Conservation (phyloP, 30 jellyfish, hydroid and myxozoan species). For the Aurelia aurita complex sp. Pacific region DNA sequence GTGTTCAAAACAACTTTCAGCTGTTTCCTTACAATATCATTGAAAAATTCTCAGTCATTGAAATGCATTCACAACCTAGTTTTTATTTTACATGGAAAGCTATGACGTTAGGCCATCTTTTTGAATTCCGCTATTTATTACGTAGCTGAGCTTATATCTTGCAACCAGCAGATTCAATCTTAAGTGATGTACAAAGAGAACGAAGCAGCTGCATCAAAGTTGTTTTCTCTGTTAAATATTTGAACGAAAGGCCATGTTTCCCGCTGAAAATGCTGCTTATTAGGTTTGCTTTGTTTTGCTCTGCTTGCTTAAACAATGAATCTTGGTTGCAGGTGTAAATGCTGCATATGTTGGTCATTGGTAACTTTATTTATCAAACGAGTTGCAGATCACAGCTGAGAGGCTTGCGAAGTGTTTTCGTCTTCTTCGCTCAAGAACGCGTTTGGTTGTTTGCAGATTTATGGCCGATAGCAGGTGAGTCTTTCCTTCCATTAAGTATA, state of each 20-base stretch:
- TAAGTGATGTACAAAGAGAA: neutral
- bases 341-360: neutral
- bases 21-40: too few species aligned
- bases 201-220: neutral
- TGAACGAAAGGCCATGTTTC: neutral
- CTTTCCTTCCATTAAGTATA: too few species aligned
- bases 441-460: too few species aligned
- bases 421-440: neutral
- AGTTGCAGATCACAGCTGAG: neutral
- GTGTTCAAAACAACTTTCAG: too few species aligned
- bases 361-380: too few species aligned
- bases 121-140: too few species aligned
- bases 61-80: too few species aligned
- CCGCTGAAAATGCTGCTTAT: neutral
- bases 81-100: too few species aligned
- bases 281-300: neutral
- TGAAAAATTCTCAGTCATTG: too few species aligned
- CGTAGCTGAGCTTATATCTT: neutral
- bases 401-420: neutral
- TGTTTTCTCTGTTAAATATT: neutral
- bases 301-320: conserved; percentile 1
- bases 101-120: too few species aligned
- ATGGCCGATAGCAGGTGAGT: too few species aligned
- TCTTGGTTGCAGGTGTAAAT: conserved; percentile 29
- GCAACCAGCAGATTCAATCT: neutral